A percentile compares a stretch with the other conserved stretches of the same genome.
phyloP scores from a whole-genome alignment of 2,113 vertebrate species.

The Suncus etruscus region DNA sequence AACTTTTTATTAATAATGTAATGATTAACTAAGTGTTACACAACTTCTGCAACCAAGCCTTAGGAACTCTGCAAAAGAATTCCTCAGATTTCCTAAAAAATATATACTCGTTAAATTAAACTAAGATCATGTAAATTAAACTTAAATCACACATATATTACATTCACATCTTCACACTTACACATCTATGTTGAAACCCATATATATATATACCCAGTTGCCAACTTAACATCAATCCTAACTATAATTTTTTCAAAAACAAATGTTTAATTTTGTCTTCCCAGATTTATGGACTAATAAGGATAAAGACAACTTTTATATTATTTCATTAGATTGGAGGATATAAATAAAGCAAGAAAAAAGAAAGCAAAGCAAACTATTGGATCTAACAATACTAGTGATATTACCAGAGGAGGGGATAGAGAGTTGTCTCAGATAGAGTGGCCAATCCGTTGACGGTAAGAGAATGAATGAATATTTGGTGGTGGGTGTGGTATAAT shows the following conservation, averaged over 20 bases:
- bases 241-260: constrained; percentile 2
- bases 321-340: too few species aligned
- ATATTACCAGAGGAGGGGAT: too few species aligned
- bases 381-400: too few species aligned
- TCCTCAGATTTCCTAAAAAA: constrained; percentile 35
- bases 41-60: background rate
- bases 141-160: background rate
- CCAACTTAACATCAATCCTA: background rate
- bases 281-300: too few species aligned
- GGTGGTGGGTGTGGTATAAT: too few species aligned
- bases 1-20: too few species aligned
- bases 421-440: too few species aligned
- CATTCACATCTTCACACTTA: background rate
- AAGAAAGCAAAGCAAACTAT: too few species aligned
- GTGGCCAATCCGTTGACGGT: too few species aligned
- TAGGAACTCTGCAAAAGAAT: background rate
- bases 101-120: constrained; percentile 40
- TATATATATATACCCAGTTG: background rate
- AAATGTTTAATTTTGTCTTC: background rate
- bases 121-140: constrained; percentile 10
- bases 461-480: too few species aligned
- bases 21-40: background rate
- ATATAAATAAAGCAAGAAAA: too few species aligned
- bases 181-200: background rate
- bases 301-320: too few species aligned